phyloP scores from a whole-genome alignment of 2,888 invertebrate species.

The Cephus pulcher region DNA sequence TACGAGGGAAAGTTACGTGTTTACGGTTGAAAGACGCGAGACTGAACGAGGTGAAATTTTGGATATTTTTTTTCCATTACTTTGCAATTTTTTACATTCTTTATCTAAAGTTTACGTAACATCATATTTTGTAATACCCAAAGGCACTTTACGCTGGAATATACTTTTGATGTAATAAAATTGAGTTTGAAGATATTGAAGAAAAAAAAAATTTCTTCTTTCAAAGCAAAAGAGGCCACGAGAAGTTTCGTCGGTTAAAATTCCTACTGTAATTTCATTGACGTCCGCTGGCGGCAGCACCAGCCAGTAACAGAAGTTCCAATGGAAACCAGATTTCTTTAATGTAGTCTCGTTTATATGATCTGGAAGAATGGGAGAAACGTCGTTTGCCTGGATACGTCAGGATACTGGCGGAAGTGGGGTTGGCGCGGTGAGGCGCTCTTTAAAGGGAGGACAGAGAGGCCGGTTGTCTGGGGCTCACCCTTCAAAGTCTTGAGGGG shows the following conservation, averaged over 20 bases:
- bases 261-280: neutral
- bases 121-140: too few relatives aligned
- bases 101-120: too few relatives aligned
- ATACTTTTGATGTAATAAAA: neutral
- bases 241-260: neutral
- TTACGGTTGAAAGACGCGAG: neutral
- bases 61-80: neutral
- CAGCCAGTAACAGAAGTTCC: neutral
- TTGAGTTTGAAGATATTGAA: neutral
- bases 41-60: neutral
- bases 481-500: conserved; percentile 40
- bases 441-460: conserved; percentile 12
- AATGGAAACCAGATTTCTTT: neutral
- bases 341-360: conserved; percentile 1
- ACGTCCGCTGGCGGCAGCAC: neutral
- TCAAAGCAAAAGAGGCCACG: neutral
- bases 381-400: conserved; percentile 1
- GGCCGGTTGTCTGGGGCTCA: neutral
- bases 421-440: conserved; percentile 7
- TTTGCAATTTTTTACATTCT: neutral
- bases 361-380: neutral
- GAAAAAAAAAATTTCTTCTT: neutral
- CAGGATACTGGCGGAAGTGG: neutral
- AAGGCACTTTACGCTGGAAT: too few relatives aligned
- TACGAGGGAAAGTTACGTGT: neutral